Base-by-base conservation (phyloP, 2,797 vertebrate species). In the Acrocephalus scirpaceus region DNA sequence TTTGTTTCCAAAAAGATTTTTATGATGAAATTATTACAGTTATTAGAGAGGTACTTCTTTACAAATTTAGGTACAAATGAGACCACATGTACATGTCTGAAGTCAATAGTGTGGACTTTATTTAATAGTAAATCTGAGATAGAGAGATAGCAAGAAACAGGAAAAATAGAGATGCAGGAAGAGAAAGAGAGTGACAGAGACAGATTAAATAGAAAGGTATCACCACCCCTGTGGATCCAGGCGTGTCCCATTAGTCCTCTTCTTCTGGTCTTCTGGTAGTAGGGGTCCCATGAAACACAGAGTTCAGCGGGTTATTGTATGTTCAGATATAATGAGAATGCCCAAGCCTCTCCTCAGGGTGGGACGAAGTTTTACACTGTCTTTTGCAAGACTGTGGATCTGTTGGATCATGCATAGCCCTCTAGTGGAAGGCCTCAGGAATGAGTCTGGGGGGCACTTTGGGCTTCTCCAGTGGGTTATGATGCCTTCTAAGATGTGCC, bases 311-410 rank as follows among this genome's bases (percentile, higher is more conserved):
- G 9, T 42, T 30, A 50, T 26, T 26, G 6, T 5, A 22, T 32
- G 3, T 36, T 65, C 17, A 26, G 45, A 6, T 22, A 32, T 17
- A 26, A 5, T 26, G 17, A 16, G 16, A 50, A 29, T 1, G 4
- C 32, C 21, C 11, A 44, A 57, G 7, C 15, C 15, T 30, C 11
- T 58, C 51, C 36, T 50, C 14, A 21, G 30, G 13, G 13, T 25
- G 5, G n/a, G 6, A 10, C 11, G 5, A 34, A 6, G 18, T 15
- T 50, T 36, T 32, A 14, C 1, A 0, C 12, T 10, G 14, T 26
- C 11, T 44, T 50, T 42, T 44, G 17, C 12, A 26, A 75, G 14
- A 15, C 36, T 42, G 13, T 38, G 23, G 36, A 10, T 51, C 17
- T 36, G 13, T 30, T 42, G 61, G 32, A 42, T 30, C 14, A 44